Evolutionary conservation across 2,797 vertebrate species (phyloP), one percentile per base, ranked within the genome.

Genomic region (Coccyzus lansbergi): DNA sequence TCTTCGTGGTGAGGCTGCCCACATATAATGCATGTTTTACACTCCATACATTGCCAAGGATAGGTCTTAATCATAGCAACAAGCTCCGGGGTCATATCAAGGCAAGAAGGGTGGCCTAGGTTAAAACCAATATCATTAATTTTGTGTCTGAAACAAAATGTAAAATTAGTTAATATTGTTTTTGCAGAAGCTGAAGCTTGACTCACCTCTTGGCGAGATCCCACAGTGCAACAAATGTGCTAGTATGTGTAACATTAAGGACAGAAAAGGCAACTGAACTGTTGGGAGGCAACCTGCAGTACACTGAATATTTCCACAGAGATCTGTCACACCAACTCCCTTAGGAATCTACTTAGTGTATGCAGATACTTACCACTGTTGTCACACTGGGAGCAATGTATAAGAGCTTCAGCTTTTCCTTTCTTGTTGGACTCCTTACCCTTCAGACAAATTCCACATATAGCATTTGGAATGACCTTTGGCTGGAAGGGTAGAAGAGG

Each of bases 381-480:
- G 72, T 98, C 98, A 98, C 99, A 99, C 97, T 99, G 99, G 98
- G 99, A 99, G 99, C 99, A 99, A 98, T 99, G 99, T 98, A 99
- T 99, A 97, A 99, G 99, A 89, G 98, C 98, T 97, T 99, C 99
- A 90, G 99, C 98, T 96, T 98, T 99, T 97, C 99, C 98, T 98
- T 98, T 99, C 99, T 98, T 99, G 99, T 99, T 99, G 98, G 98
- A 98, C 98, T 99, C 99, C 98, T 99, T 99, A 99, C 99, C 99
- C 99, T 99, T 99, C 99, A 99, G 99, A 99, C 99, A 99, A 99
- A 99, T 99, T 98, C 99, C 99, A 99, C 99, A 99, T 98, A 99
- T 98, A 98, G 99, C 99, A 99, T 98, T 99, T 98, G 99, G 99
- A 99, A 99, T 98, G 99, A 98, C 98, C 98, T 99, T 99, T 98